phyloP scores from a whole-genome alignment of 2,113 vertebrate genomes.

The Scatophagus argus region DNA sequence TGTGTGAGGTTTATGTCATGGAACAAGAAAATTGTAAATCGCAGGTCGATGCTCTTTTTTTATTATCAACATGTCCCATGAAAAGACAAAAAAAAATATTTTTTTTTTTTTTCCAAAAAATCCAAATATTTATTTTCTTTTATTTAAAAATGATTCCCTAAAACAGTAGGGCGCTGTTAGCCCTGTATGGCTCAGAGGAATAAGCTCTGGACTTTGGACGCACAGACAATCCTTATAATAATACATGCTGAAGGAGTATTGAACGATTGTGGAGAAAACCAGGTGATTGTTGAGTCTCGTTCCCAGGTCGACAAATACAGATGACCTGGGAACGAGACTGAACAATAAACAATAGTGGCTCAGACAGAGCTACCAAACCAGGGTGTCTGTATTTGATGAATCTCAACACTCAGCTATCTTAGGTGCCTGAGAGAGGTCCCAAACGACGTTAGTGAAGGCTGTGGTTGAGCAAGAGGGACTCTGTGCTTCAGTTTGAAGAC shows the following conservation, averaged over 20 bases:
- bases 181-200: background rate
- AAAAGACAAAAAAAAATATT: background rate
- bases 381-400: too few species aligned
- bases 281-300: too few species aligned
- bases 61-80: background rate
- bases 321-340: too few species aligned
- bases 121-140: background rate
- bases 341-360: too few species aligned
- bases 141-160: background rate
- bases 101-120: too few species aligned
- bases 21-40: background rate
- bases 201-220: background rate
- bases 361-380: too few species aligned
- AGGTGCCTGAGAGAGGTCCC: too few species aligned
- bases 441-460: too few species aligned
- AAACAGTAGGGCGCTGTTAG: conserved; percentile 5
- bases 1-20: background rate
- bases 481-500: background rate
- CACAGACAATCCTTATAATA: background rate
- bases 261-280: too few species aligned
- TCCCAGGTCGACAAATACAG: too few species aligned
- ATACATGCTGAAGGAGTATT: too few species aligned
- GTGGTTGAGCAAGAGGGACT: background rate
- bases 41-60: background rate
- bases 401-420: too few species aligned